Percentiles rank a stretch among this genome's conserved stretches.
phyloP scores from a whole-genome alignment of 1,140 invertebrate genomes.

The Lasioglossum baleicum region DNA sequence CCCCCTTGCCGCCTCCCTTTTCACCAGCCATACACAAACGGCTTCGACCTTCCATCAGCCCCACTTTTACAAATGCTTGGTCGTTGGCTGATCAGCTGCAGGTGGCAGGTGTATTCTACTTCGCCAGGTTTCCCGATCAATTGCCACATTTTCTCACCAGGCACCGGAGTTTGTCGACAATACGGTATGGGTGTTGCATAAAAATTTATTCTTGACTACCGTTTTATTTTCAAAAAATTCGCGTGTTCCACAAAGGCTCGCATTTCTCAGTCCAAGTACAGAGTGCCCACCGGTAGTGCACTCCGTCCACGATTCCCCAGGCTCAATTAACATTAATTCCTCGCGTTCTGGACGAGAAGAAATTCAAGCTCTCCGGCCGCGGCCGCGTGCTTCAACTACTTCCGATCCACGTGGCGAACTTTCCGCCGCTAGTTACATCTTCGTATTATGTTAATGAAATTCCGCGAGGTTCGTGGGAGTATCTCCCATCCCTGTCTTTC shows the following conservation, averaged over 20 bases:
- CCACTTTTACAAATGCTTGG: background rate
- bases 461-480: no score
- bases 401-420: background rate
- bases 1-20: background rate
- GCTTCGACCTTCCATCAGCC: background rate
- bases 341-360: background rate
- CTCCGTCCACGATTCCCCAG: background rate
- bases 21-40: background rate
- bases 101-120: slow-evolving; percentile 1
- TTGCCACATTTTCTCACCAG: background rate
- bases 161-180: background rate
- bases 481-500: background rate
- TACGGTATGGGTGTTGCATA: background rate
- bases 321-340: slow-evolving; percentile 25
- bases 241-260: no score
- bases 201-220: background rate
- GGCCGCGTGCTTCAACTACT: background rate
- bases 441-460: slow-evolving; percentile 24
- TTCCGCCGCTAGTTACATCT: background rate
- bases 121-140: slow-evolving; percentile 8
- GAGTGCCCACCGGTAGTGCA: no score
- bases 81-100: background rate
- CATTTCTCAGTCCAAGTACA: no score
- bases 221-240: background rate
- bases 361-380: background rate